Conservation (phyloP, 2,797 vertebrate genomes). For the Salmo trutta region DNA sequence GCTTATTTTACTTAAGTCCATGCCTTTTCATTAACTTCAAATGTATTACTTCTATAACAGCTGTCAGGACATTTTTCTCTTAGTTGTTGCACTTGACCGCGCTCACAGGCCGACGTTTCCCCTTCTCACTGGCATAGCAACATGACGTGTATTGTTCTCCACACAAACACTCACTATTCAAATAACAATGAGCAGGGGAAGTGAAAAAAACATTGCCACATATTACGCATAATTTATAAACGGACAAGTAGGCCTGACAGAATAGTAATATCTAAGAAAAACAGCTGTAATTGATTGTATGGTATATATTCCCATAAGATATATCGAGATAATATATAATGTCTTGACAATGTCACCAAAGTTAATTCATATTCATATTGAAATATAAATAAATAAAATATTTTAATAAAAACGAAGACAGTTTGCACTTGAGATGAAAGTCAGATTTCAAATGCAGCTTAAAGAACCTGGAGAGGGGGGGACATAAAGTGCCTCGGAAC, state of each 20-base stretch:
- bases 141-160: slow-evolving; percentile 67
- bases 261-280: slow-evolving; percentile 3
- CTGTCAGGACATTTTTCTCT: slow-evolving; percentile 17
- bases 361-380: neutral
- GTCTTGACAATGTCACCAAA: neutral
- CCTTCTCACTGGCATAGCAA: slow-evolving; percentile 53
- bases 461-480: neutral
- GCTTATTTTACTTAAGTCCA: slow-evolving; percentile 42
- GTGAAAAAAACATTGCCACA: slow-evolving; percentile 56
- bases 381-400: neutral
- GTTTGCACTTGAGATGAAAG: neutral
- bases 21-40: slow-evolving; percentile 20
- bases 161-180: slow-evolving; percentile 57
- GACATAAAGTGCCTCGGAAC: slow-evolving; percentile 52
- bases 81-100: slow-evolving; percentile 4
- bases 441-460: neutral
- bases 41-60: slow-evolving; percentile 25
- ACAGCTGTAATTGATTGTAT: neutral
- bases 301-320: neutral
- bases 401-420: neutral
- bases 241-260: neutral
- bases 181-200: slow-evolving; percentile 73
- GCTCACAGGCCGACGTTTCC: slow-evolving; percentile 51
- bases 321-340: neutral
- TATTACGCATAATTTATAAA: slow-evolving; percentile 12